Percentiles rank a stretch among this genome's conserved stretches.
Evolutionary conservation across 2,113 vertebrate genomes (phyloP).

Genomic region (Strigops habroptila): DNA sequence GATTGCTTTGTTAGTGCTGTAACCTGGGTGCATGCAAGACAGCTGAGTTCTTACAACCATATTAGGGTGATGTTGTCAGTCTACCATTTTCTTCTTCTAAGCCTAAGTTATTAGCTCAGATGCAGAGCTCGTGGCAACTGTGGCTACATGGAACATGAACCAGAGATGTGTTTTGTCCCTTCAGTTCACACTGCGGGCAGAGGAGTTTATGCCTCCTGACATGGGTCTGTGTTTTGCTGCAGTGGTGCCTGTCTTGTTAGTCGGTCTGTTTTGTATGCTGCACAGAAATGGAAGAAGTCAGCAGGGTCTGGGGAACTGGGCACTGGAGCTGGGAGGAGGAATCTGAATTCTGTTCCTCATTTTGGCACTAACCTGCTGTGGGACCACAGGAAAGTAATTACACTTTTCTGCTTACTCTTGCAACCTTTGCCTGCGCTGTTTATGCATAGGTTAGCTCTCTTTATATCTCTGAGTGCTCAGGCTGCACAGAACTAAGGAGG

Average conservation of each 20-base stretch:
- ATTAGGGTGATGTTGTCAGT: background rate
- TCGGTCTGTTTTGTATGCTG: background rate
- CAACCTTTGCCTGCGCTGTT: background rate
- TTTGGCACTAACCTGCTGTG: background rate
- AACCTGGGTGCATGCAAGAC: background rate
- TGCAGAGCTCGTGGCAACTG: background rate
- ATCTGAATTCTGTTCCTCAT: background rate
- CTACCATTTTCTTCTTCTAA: background rate
- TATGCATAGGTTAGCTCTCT: background rate
- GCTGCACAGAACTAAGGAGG: background rate
- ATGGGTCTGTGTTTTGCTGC: background rate
- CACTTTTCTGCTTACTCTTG: background rate
- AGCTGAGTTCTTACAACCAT: background rate
- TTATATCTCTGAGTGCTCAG: background rate
- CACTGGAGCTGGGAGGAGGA: background rate
- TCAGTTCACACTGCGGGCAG: background rate
- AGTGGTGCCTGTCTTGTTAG: background rate
- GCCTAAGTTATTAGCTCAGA: background rate
- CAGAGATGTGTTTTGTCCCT: background rate
- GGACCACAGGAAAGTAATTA: background rate
- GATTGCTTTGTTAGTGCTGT: background rate
- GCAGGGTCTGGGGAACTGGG: background rate
- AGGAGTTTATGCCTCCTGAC: background rate
- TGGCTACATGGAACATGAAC: rapidly evolving
- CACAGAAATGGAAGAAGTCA: background rate